Evolutionary conservation across 2,888 invertebrate species (phyloP), one percentile per base, ranked within the genome.

Genomic region (Microplitis manilae): DNA sequence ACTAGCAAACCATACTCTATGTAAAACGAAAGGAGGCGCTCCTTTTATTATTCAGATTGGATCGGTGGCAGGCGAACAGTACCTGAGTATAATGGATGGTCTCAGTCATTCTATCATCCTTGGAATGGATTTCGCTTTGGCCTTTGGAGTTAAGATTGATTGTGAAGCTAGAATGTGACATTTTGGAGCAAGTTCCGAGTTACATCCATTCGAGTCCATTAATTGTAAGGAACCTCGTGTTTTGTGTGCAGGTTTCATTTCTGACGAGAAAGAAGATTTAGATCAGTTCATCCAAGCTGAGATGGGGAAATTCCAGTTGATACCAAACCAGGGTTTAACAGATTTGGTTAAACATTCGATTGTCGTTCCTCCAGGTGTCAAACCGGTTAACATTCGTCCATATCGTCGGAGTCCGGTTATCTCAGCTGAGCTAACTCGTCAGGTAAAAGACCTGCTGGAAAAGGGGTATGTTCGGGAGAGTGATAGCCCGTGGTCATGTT

Each of bases 401-500:
- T 50, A 50, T 50, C 41, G 41, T 50, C 41, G 41, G 1, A 50
- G 41, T 50, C 41, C 41, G 4, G 41, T 50, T 9, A 6, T 9
- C 4, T 9, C 9, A 9, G 41, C 41, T 7, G 41, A 50, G 9
- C 4, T 50, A 2, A 7, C 7, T 4, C 41, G 41, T 9, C 20
- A 75, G 38, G 50, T 78, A 4, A 59, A 78, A 17, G 15, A 67
- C 59, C 59, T 73, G 38, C n/a, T 73, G 7, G 59, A 77, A 9
- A 74, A 73, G 30, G 75, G 74, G 7, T 78, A 77, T 13, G n/a
- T 79, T 8, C 60, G 20, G 17, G 41, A 50, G 62, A 73, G 77
- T 41, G 74, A 77, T n/a, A 78, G 78, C 30, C 73, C 76, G 2
- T 80, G 81, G 81, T 77, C 75, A 1, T 76, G 78, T 59, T 75